These are phyloP conservation scores for Caenorhabditis macrosperma DNA, from an alignment of 2,888 invertebrate species.

Conservation along the genomic window DNA sequence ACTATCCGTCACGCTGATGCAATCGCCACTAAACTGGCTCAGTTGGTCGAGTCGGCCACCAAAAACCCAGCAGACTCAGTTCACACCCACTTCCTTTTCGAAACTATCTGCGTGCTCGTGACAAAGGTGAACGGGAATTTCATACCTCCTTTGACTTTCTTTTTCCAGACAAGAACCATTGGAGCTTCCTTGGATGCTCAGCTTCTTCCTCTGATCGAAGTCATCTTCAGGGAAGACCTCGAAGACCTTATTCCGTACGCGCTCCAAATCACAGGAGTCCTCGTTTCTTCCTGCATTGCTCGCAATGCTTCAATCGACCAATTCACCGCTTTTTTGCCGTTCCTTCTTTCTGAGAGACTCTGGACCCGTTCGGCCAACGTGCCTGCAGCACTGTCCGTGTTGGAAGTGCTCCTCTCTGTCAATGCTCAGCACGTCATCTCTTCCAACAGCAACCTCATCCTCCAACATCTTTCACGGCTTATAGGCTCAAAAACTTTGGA, in stretches of 20 bases:
- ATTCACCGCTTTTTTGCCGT: conserved; percentile 92
- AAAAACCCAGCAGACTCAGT: conserved; percentile 89
- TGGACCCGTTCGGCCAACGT: conserved; percentile 96
- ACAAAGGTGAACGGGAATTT: conserved; percentile 70
- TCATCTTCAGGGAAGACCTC: conserved; percentile 91
- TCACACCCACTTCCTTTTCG: conserved; percentile 98
- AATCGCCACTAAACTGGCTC: conserved; percentile 69
- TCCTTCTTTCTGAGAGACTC: conserved; percentile 89
- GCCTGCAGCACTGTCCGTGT: conserved; percentile 91
- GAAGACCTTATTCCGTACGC: conserved; percentile 97
- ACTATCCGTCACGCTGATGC: conserved; percentile 68
- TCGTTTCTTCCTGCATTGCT: conserved; percentile 59
- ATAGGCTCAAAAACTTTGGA: conserved; percentile 95
- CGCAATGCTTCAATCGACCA: conserved; percentile 84
- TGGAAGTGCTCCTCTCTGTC: conserved; percentile 85
- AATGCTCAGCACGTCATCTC: conserved; percentile 84
- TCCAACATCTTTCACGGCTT: conserved; percentile 84
- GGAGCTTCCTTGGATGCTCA: conserved; percentile 85
- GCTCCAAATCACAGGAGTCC: conserved; percentile 87
- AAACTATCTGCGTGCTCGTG: conserved; percentile 88
- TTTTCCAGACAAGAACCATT: conserved; percentile 69
- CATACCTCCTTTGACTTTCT: too few relatives aligned
- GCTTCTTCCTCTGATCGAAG: conserved; percentile 95
- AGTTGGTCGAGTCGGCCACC: conserved; percentile 69
- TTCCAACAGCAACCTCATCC: conserved; percentile 84